Percentiles rank a stretch among this genome's conserved stretches.
Evolutionary conservation across 2,888 invertebrate species (phyloP).

Genomic region (Orchestes rusci): DNA sequence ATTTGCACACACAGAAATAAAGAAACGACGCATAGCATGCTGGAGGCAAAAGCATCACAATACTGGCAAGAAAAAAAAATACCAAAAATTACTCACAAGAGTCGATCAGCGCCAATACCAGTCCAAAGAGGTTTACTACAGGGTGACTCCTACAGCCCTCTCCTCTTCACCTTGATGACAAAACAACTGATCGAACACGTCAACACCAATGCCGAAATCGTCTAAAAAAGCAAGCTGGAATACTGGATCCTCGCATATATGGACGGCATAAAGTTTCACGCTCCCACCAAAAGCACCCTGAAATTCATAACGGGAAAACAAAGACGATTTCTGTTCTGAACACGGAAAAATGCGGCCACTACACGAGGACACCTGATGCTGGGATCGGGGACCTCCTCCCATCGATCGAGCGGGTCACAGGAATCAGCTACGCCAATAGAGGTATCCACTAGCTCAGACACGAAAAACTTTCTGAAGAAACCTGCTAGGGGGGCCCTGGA

Average conservation of each 20-base stretch:
- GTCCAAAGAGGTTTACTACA: constrained; percentile 12
- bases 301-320: background rate
- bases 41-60: too few species aligned
- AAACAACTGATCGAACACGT: constrained; percentile 16
- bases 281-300: background rate
- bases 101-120: constrained; percentile 6
- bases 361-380: background rate
- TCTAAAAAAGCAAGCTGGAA: background rate
- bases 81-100: too few species aligned
- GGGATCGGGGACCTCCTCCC: constrained; percentile 2
- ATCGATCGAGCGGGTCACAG: too few species aligned
- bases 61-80: too few species aligned
- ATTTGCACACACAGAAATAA: too few species aligned
- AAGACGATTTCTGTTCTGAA: background rate
- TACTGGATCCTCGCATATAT: constrained; percentile 19
- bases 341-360: constrained; percentile 1
- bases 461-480: too few species aligned
- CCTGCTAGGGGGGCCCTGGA: too few species aligned
- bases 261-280: constrained; percentile 23
- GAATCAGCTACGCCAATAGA: too few species aligned
- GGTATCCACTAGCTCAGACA: too few species aligned
- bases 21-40: too few species aligned
- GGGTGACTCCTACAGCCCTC: constrained; percentile 21
- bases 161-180: constrained; percentile 24
- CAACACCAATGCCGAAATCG: constrained; percentile 4